Evolutionary conservation across 2,797 vertebrate species (phyloP).

Genomic region (Perdix hodgsoniae): DNA sequence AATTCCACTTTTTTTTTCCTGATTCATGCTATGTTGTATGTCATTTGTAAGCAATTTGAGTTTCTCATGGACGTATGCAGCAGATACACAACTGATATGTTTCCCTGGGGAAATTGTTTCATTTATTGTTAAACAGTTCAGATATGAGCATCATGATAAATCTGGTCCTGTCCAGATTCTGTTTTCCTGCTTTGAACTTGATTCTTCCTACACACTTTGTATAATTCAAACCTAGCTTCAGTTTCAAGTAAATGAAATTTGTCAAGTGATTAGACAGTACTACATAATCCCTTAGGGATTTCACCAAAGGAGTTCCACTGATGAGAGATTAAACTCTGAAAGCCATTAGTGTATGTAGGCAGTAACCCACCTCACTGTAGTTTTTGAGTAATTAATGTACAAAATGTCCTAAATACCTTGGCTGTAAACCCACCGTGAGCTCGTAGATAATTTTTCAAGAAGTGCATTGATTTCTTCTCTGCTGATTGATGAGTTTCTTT

Average conservation of each 20-base stretch:
- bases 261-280: constrained; percentile 56
- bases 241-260: constrained; percentile 73
- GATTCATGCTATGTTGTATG: not conserved
- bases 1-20: not conserved
- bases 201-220: not conserved
- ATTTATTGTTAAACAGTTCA: not conserved
- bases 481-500: not conserved
- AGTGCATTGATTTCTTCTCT: not conserved
- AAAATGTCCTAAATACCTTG: constrained; percentile 19
- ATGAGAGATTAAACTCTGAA: constrained; percentile 69
- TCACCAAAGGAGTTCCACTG: constrained; percentile 56
- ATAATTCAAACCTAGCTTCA: constrained; percentile 35
- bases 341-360: constrained; percentile 27
- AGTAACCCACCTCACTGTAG: constrained; percentile 40
- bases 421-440: not conserved
- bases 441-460: not conserved
- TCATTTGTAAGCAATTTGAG: not conserved
- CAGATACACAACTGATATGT: not conserved
- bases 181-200: constrained; percentile 21
- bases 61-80: not conserved
- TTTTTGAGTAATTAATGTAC: constrained; percentile 35
- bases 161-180: not conserved
- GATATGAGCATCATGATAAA: not conserved
- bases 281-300: constrained; percentile 60
- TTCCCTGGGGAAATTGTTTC: not conserved